Evolutionary conservation across 2,113 vertebrate genomes (phyloP).

Genomic region (Cephalophus harveyi): DNA sequence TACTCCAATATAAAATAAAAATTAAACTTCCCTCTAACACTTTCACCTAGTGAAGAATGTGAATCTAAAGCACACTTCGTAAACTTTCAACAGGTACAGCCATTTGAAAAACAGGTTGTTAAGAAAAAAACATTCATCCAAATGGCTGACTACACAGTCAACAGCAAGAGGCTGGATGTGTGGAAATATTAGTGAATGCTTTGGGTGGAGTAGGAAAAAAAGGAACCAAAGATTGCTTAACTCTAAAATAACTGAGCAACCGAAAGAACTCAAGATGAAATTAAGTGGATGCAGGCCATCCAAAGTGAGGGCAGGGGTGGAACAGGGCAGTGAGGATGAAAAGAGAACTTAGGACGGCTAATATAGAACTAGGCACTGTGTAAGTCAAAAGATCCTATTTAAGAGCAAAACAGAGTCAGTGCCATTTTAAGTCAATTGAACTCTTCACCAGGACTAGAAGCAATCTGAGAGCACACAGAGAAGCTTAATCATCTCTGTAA

Average conservation of each 20-base stretch:
- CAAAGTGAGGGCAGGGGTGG: background rate
- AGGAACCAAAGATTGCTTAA: background rate
- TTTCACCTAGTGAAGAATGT: background rate
- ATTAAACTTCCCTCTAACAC: background rate
- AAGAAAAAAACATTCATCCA: background rate
- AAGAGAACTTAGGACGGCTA: background rate
- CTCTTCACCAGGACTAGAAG: background rate
- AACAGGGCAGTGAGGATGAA: background rate
- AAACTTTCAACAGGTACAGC: background rate
- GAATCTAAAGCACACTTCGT: background rate
- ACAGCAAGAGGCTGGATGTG: background rate
- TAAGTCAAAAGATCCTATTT: background rate
- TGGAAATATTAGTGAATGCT: background rate
- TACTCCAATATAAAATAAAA: background rate
- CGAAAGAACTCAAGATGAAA: background rate
- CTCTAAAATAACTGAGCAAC: constrained; percentile 22
- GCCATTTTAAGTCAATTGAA: background rate
- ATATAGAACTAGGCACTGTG: background rate
- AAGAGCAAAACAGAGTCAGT: background rate
- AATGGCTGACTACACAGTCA: background rate
- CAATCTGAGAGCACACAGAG: background rate
- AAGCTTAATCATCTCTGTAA: background rate
- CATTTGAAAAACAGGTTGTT: background rate
- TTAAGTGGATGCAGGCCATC: background rate
- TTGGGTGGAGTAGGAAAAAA: background rate